These are phyloP conservation scores for Phenganax marumi DNA, from an alignment of 92 coral and sea anemone species.

Conservation along the genomic window DNA sequence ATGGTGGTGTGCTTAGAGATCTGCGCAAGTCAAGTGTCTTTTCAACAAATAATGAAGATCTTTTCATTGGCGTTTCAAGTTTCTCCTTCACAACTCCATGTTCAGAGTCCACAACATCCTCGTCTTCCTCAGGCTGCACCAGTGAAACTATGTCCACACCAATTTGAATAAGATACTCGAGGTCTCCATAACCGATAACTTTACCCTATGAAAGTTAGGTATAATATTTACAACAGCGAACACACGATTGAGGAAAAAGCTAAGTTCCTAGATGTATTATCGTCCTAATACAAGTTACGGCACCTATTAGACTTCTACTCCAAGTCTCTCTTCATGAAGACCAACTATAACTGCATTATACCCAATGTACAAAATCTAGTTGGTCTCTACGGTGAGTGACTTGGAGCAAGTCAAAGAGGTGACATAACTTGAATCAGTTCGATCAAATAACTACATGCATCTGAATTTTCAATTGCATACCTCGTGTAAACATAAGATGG, in stretches of 20 bases:
- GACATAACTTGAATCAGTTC: too few species aligned
- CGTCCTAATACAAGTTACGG: too few species aligned
- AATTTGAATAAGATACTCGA: not conserved
- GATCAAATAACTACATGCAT: not conserved
- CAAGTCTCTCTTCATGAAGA: too few species aligned
- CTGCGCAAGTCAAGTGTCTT: slow-evolving; percentile 28
- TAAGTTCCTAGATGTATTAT: too few species aligned
- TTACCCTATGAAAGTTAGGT: slow-evolving; percentile 16
- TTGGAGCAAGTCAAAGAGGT: too few species aligned
- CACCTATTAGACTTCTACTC: too few species aligned
- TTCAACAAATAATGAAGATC: slow-evolving; percentile 14
- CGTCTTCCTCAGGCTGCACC: slow-evolving; percentile 54
- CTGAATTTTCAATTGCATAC: slow-evolving; percentile 47
- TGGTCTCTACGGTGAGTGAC: too few species aligned
- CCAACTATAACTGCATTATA: too few species aligned
- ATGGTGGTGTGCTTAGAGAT: slow-evolving; percentile 38
- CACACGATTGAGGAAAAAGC: too few species aligned
- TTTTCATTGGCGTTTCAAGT: not conserved
- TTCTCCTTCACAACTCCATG: not conserved
- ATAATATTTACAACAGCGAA: not conserved
- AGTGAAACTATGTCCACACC: slow-evolving; percentile 75
- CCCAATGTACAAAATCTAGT: too few species aligned
- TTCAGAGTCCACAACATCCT: slow-evolving; percentile 58
- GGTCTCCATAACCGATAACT: slow-evolving; percentile 25
- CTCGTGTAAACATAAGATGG: slow-evolving; percentile 74